Evolutionary conservation across 2,797 vertebrate species (phyloP), one percentile per base, ranked within the genome.

Genomic region (Amblyraja radiata): DNA sequence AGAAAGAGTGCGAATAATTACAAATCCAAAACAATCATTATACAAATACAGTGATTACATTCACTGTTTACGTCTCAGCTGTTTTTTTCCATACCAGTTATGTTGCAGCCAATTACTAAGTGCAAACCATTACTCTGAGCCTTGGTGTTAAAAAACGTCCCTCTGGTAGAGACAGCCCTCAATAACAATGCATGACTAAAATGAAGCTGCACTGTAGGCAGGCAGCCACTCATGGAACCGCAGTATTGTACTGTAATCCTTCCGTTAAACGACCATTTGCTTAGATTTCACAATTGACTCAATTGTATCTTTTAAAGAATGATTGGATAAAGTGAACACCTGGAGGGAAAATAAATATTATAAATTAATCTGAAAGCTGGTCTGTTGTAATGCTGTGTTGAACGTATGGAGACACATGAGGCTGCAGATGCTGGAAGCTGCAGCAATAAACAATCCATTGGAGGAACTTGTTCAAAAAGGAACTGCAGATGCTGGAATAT

Each of bases 11-110:
- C 46, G 39, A 92, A 74, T 92, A 92, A 73, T 92, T 92, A 74
- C 90, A 92, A 92, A 91, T 91, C 65, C 68, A 91, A 91, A 91
- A 92, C 90, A 92, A 76, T 92, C 73, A 92, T 92, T 92, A 71
- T 71, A 74, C 68, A 73, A 54, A 92, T 92, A 92, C 90, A 92
- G 76, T 9, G 39, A 92, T 92, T 54, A 92, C 73, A 92, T 58
- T 76, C 90, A 54, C 90, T 91, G 90, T 92, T 92, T 92, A 54
- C 14, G 90, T 92, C 90, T 92, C 90, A 92, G 90, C 68, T 76
- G 90, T 76, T 92, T 92, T 65, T 76, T 39, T 92, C 71, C 58
- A 76, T 58, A 92, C 90, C 39, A 92, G 68, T 76, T 54, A 58
- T 14, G n/a, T 76, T 92, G 25, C 39, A 74, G 71, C 90, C 65